Percentiles rank a stretch among this genome's conserved stretches.
These are phyloP conservation scores for Acleris emargana DNA, from an alignment of 2,888 invertebrate species.

Conservation along the genomic window DNA sequence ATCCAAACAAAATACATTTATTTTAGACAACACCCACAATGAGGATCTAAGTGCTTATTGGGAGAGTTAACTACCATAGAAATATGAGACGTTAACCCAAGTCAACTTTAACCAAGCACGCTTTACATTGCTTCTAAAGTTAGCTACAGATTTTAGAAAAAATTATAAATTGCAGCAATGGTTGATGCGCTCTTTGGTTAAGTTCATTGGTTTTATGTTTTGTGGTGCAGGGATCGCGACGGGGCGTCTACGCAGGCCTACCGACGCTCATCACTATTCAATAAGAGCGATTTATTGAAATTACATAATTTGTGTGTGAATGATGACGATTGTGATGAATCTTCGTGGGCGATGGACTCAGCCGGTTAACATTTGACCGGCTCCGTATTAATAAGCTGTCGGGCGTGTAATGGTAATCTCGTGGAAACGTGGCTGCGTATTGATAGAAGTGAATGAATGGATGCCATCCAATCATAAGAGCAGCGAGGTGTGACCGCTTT, in stretches of 20 bases:
- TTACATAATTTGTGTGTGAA: constrained; percentile 84
- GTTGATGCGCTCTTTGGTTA: constrained; percentile 38
- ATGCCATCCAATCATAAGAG: constrained; percentile 23
- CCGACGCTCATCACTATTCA: constrained; percentile 83
- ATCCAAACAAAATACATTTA: constrained; percentile 77
- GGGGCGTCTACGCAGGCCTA: constrained; percentile 74
- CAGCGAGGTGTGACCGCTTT: neutral
- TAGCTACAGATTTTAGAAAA: constrained; percentile 3
- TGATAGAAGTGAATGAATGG: constrained; percentile 55
- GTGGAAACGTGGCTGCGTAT: constrained; percentile 68
- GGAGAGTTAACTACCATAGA: constrained; percentile 52
- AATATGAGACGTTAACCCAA: constrained; percentile 26
- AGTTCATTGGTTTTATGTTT: constrained; percentile 46
- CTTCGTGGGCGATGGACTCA: constrained; percentile 82
- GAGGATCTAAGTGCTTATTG: constrained; percentile 72
- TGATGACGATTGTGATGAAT: constrained; percentile 84
- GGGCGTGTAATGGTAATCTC: constrained; percentile 60
- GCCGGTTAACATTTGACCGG: constrained; percentile 83
- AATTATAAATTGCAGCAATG: constrained; percentile 42
- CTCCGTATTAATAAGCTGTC: constrained; percentile 77
- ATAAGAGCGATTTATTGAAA: constrained; percentile 84
- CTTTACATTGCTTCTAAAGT: constrained; percentile 46
- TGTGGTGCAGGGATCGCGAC: constrained; percentile 55
- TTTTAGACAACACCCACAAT: constrained; percentile 62
- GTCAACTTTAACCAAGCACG: neutral